Percentiles rank a stretch among this genome's conserved stretches.
Evolutionary conservation across 2,113 vertebrate genomes (phyloP).

Genomic region (Thomomys bottae): DNA sequence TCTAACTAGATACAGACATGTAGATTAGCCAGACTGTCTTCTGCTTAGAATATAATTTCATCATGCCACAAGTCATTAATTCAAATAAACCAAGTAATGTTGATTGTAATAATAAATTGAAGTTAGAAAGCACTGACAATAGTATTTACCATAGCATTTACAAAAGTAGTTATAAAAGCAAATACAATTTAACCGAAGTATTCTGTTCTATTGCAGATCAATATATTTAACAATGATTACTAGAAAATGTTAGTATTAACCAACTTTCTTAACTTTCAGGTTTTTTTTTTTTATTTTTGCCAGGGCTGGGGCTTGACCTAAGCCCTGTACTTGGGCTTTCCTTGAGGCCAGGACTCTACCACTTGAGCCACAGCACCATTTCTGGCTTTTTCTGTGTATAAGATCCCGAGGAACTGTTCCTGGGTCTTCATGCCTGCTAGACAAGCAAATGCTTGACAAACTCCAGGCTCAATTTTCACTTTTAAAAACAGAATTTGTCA

Average conservation of each 20-base stretch:
- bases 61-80: neutral
- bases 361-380: too few relatives aligned
- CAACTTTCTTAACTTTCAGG: neutral
- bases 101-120: neutral
- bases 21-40: neutral
- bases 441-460: too few relatives aligned
- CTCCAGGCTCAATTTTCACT: neutral
- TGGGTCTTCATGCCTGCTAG: too few relatives aligned
- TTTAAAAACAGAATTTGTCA: slow-evolving; percentile 7
- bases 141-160: too few relatives aligned
- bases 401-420: too few relatives aligned
- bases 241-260: neutral
- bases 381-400: too few relatives aligned
- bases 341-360: too few relatives aligned
- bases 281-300: too few relatives aligned
- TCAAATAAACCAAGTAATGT: neutral
- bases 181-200: neutral
- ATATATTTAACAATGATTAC: neutral
- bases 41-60: neutral
- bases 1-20: neutral
- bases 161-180: too few relatives aligned
- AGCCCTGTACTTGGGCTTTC: too few relatives aligned
- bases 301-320: too few relatives aligned
- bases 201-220: neutral
- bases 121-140: too few relatives aligned